Base-by-base conservation (phyloP, 2,888 invertebrate species). In the Allygus modestus region DNA sequence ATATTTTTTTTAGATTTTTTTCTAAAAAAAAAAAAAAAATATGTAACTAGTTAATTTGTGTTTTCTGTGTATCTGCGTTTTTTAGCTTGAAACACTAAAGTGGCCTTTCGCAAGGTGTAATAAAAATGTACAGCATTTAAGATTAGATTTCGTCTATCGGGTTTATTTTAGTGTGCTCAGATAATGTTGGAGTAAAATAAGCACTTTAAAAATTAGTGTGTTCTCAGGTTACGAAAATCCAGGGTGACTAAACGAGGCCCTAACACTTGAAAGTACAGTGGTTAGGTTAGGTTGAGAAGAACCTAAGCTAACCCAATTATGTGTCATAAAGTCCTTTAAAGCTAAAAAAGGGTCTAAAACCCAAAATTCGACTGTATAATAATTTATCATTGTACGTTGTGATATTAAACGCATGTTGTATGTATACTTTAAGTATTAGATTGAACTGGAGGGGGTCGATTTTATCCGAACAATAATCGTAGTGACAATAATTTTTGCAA, bases 61-160 rank as follows among this genome's bases (percentile, higher is more conserved):
- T 12, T 58, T 23, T 2, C 51, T 17, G 31, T 2, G 28, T 0
- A 28, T 28, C 1, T 26, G 12, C 5, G 4, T 17, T 15, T 65
- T 58, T 15, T 31, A 65, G 65, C 65, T 65, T 65, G 4, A 65
- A 65, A 17, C 65, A 65, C 65, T 28, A 65, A 65, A 65, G 65
- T 65, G 65, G 9, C 65, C 65, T 65, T 54, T 65, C 2, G 23
- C 20, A 28, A 65, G 65, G 65, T 28, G 65, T 65, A 65, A 65
- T 26, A 31, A 65, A 65, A 65, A 12, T 65, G 65, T 28, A 65
- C 65, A 65, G 31, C 65, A 65, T 65, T 28, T 31, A 65, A 31
- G 26, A 28, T 26, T 28, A 58, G 20, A 58, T 58, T 51, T 58
- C 23, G 51, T 51, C 26, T 58, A 23, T 58, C 23, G 58, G 26